phyloP scores from a whole-genome alignment of 2,888 invertebrate genomes.

The Seladonia tumulorum region DNA sequence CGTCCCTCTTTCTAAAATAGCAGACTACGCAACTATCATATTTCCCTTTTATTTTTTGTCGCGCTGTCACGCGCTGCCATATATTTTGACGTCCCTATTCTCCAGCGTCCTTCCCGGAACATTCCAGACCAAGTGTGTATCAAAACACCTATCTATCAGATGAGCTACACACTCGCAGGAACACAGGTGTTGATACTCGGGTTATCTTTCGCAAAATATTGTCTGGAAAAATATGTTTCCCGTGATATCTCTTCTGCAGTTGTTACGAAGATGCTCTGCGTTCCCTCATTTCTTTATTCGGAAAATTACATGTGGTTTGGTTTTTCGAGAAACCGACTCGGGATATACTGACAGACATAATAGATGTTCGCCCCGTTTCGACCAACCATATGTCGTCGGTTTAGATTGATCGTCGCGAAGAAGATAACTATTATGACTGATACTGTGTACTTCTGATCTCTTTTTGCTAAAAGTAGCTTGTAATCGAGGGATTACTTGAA shows the following conservation, averaged over 20 bases:
- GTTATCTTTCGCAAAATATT: constrained; percentile 25
- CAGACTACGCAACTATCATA: constrained; percentile 79
- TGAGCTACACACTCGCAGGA: constrained; percentile 20
- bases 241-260: not conserved
- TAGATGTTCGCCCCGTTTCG: not conserved
- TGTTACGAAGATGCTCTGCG: not conserved
- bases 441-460: not conserved
- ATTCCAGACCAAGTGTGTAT: constrained; percentile 59
- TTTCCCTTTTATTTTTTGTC: constrained; percentile 76
- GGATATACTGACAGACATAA: not conserved
- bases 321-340: not conserved
- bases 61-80: constrained; percentile 76
- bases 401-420: not conserved
- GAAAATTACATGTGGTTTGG: not conserved
- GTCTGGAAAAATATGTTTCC: constrained; percentile 7
- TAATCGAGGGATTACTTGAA: not conserved
- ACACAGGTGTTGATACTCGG: constrained; percentile 50
- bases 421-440: constrained; percentile 12
- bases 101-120: constrained; percentile 61
- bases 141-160: constrained; percentile 51
- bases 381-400: not conserved
- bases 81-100: constrained; percentile 79
- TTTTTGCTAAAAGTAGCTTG: not conserved
- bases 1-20: constrained; percentile 72
- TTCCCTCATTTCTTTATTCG: not conserved